phyloP scores from a whole-genome alignment of 2,113 vertebrate species.

The Urocitellus parryii region DNA sequence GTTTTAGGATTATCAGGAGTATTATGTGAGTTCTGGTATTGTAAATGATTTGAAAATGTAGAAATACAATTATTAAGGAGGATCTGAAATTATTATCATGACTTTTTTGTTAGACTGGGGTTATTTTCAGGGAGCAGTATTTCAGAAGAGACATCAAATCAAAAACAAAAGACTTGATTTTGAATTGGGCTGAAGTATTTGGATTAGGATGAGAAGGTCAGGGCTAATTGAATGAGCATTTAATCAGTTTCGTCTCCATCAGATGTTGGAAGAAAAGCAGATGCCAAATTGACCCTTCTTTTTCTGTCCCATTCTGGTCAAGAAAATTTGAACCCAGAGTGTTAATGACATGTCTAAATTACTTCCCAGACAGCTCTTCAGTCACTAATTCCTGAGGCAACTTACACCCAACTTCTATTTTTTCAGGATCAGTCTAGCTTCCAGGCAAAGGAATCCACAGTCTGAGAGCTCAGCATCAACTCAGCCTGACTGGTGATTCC shows the following conservation, averaged over 20 bases:
- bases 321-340: not conserved
- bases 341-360: not conserved
- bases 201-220: not conserved
- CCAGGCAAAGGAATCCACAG: not conserved
- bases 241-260: not conserved
- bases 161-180: slow-evolving; percentile 47
- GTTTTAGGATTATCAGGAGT: slow-evolving; percentile 36
- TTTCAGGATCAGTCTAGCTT: not conserved
- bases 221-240: not conserved
- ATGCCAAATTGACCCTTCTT: not conserved
- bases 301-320: not conserved
- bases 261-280: not conserved
- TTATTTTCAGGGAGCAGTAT: slow-evolving; percentile 43
- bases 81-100: slow-evolving; percentile 24
- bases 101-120: not conserved
- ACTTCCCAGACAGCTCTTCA: not conserved
- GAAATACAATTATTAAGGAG: not conserved
- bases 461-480: not conserved
- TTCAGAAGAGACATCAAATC: slow-evolving; percentile 26
- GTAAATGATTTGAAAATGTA: slow-evolving; percentile 30
- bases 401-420: not conserved
- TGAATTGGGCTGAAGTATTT: not conserved
- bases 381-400: not conserved
- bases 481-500: not conserved
- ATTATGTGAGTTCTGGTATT: not conserved